phyloP scores from a whole-genome alignment of 2,113 vertebrate genomes.

The Probosciger aterrimus region DNA sequence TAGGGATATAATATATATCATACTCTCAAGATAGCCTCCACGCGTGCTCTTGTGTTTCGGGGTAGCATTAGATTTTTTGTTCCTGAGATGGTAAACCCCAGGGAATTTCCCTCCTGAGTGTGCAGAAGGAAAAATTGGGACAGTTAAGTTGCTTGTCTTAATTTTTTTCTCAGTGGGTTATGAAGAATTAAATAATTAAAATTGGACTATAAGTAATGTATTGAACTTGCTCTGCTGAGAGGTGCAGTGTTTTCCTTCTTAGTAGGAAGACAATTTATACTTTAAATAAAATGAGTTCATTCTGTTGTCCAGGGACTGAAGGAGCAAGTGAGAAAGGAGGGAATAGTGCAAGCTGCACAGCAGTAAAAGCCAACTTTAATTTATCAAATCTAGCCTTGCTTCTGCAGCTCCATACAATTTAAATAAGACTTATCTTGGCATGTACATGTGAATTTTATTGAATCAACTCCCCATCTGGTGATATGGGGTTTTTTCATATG shows the following conservation, averaged over 20 bases:
- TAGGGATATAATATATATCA: not conserved
- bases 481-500: accelerated
- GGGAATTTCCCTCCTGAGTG: not conserved
- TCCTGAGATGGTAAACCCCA: not conserved
- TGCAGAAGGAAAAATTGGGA: not conserved
- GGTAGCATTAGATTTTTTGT: not conserved
- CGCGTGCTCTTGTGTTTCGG: not conserved
- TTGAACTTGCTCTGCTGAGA: not conserved
- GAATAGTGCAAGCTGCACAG: not conserved
- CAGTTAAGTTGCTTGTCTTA: not conserved
- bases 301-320: not conserved
- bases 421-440: not conserved
- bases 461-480: not conserved
- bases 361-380: not conserved
- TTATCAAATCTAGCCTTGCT: not conserved
- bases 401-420: not conserved
- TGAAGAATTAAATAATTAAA: slow-evolving; percentile 44
- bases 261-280: not conserved
- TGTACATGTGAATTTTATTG: not conserved
- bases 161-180: not conserved
- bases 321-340: not conserved
- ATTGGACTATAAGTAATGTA: not conserved
- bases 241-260: not conserved
- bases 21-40: not conserved
- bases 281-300: slow-evolving; percentile 6